Percentiles rank a stretch among this genome's conserved stretches.
These are phyloP conservation scores for Vanessa cardui DNA, from an alignment of 2,888 invertebrate genomes.

Conservation along the genomic window DNA sequence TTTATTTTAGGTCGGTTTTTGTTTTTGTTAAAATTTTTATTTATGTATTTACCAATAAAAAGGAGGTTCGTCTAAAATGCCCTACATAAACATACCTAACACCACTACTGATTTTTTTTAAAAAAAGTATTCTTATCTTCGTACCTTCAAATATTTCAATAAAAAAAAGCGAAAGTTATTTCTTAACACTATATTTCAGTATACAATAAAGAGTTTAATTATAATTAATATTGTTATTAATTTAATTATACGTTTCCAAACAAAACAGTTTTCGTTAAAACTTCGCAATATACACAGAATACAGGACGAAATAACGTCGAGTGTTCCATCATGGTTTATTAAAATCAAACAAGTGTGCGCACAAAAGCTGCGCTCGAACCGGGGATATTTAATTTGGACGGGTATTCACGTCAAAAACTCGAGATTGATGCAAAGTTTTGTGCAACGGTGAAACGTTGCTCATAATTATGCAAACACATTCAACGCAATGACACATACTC, in stretches of 20 bases:
- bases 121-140: neutral
- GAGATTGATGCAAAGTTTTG: neutral
- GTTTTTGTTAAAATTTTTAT: too few relatives aligned
- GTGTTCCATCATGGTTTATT: constrained; percentile 22
- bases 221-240: too few relatives aligned
- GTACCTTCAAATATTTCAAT: neutral
- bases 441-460: too few relatives aligned
- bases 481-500: too few relatives aligned
- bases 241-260: neutral
- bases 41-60: too few relatives aligned
- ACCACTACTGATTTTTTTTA: neutral
- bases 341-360: constrained; percentile 20
- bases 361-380: neutral
- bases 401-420: neutral
- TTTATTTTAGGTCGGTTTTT: too few relatives aligned
- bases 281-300: constrained; percentile 15
- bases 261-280: neutral
- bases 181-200: neutral
- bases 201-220: too few relatives aligned
- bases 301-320: constrained; percentile 1
- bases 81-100: too few relatives aligned
- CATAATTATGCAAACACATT: too few relatives aligned
- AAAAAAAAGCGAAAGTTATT: too few relatives aligned
- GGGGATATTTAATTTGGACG: constrained; percentile 1
- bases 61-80: too few relatives aligned